Evolutionary conservation across 2,888 invertebrate genomes (phyloP).

Genomic region (Cactoblastis cactorum): DNA sequence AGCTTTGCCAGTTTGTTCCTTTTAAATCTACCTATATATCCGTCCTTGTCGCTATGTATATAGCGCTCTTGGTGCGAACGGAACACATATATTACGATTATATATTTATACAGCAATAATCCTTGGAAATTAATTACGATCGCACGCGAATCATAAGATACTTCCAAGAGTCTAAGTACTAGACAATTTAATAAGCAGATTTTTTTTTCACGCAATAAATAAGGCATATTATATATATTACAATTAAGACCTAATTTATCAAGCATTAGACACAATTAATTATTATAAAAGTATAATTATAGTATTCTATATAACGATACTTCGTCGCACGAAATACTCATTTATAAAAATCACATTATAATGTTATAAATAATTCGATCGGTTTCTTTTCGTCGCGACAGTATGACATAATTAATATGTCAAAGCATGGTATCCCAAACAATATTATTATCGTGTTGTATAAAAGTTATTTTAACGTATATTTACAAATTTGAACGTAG

Average conservation of each 20-base stretch:
- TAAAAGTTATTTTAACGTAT: no score
- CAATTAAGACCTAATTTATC: not conserved
- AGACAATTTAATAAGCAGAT: not conserved
- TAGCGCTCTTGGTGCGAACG: not conserved
- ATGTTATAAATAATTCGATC: not conserved
- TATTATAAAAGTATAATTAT: no score
- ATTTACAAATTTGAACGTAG: no score
- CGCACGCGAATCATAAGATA: not conserved
- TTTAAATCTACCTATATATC: conserved; percentile 8
- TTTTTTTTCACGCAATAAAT: not conserved
- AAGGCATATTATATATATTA: no score
- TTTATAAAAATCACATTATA: not conserved
- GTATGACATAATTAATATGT: no score
- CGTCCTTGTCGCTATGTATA: conserved; percentile 11
- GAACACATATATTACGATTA: not conserved
- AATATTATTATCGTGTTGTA: no score
- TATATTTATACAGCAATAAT: not conserved
- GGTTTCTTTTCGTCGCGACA: no score
- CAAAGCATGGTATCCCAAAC: no score
- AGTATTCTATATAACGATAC: no score
- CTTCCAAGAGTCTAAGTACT: not conserved
- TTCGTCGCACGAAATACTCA: not conserved
- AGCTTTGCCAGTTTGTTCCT: conserved; percentile 33
- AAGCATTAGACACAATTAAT: no score
- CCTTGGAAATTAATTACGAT: not conserved